Conservation (phyloP, 2,888 invertebrate species). For the Sphinx pinastri region DNA sequence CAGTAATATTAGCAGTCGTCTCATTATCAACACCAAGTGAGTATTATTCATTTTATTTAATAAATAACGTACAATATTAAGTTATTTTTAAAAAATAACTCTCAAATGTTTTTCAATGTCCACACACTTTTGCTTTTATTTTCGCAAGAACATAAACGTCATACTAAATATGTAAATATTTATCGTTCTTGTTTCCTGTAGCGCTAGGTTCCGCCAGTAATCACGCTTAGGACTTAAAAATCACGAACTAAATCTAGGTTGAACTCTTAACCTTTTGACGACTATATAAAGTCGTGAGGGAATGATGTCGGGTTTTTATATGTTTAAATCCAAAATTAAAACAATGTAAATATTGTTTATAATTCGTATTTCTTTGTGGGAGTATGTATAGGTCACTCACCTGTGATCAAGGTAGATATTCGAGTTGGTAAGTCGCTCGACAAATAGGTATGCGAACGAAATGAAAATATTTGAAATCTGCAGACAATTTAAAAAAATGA, state of each 20-base stretch:
- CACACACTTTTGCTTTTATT: neutral
- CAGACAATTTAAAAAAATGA: too few relatives aligned
- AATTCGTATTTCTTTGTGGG: too few relatives aligned
- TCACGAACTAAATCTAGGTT: constrained; percentile 12
- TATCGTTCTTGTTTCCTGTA: constrained; percentile 2
- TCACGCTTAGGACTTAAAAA: constrained; percentile 12
- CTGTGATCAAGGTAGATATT: too few relatives aligned
- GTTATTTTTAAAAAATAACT: too few relatives aligned
- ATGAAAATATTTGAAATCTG: too few relatives aligned
- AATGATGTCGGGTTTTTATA: neutral
- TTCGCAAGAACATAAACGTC: too few relatives aligned
- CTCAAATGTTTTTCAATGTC: neutral
- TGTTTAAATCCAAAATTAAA: neutral
- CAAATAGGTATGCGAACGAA: too few relatives aligned
- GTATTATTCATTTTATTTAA: constrained; percentile 25
- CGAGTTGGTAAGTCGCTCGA: too few relatives aligned
- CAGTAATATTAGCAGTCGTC: constrained; percentile 62
- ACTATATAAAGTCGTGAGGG: neutral
- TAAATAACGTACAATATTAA: too few relatives aligned
- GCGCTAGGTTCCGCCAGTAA: neutral
- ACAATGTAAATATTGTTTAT: too few relatives aligned
- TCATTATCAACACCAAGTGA: constrained; percentile 73
- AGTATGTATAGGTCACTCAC: too few relatives aligned
- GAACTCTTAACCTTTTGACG: neutral
- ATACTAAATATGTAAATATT: neutral